Base-by-base conservation (phyloP, 2,888 invertebrate species). In the Gryllus longicercus region DNA sequence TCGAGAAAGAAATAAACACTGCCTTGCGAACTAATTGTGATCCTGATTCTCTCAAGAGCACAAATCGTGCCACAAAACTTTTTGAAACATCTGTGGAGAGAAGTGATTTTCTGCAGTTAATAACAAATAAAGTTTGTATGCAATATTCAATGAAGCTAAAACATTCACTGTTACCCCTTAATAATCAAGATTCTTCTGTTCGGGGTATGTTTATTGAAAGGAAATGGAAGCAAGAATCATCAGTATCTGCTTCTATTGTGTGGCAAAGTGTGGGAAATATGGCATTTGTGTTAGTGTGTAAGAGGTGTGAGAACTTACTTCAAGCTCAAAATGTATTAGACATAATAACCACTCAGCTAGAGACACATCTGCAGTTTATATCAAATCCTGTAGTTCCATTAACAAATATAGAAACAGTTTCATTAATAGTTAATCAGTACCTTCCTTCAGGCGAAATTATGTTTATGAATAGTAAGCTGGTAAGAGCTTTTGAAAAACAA, bases 261-360 rank as follows among this genome's bases (percentile, higher is more conserved):
- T 82, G 82, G 82, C 80, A 81, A 18, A 78, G 80, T 63, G 75
- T 79, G n/a, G 50, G 79, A 12, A 79, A 79, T n/a, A 63, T 81
- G 25, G 81, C 79, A 11, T 81, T 82, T 75, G 80, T 77, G 2
- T 79, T 82, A 21, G 50, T 81, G 11, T 81, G 82, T 50, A 80
- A 51, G 25, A 78, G 79, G 23, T 49, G 77, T 21, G 81, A 81
- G 8, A 82, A 81, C 63, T 50, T 49, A 63, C 74, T 82, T 3
- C 81, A 81, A 76, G 82, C 81, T 2, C 82, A 82, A 76, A 82
- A 82, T 76, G 75, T 82, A 18, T 75, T 82, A 74, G 81, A 81
- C 50, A 21, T 81, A 23, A 79, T 82, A n/a, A 78, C 78, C 14
- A 25, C 74, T 14, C 81, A 82, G 25, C 74, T 82, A 74, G 82